Conservation (phyloP, 2,113 vertebrate species). For the Platichthys flesus region DNA sequence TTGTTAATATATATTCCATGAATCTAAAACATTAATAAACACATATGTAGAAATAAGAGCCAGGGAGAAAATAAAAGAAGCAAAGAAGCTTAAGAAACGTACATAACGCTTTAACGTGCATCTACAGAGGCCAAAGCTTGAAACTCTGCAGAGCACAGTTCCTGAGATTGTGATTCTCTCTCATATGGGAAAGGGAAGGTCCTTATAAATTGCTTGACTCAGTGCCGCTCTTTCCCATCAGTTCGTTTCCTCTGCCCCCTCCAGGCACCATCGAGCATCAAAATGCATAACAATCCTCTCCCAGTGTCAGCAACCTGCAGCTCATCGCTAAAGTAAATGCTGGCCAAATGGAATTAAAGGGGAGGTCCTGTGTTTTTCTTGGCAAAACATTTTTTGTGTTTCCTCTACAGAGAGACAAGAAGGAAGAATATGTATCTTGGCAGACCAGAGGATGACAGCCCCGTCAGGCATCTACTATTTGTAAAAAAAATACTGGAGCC, state of each 20-base stretch:
- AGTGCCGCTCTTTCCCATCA: conserved; percentile 61
- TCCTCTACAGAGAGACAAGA: conserved; percentile 6
- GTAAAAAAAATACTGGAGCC: conserved; percentile 20
- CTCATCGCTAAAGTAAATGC: conserved; percentile 60
- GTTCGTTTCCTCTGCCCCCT: conserved; percentile 57
- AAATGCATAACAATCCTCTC: conserved; percentile 62
- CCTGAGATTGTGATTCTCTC: conserved; percentile 53
- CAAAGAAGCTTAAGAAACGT: not conserved
- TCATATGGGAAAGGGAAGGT: conserved; percentile 32
- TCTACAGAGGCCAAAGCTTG: conserved; percentile 24
- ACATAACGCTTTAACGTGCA: conserved; percentile 9
- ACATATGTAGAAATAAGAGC: not conserved
- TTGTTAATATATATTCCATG: not conserved
- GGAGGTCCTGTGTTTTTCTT: conserved; percentile 20
- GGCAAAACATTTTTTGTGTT: conserved; percentile 7
- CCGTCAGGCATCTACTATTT: conserved; percentile 11
- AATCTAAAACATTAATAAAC: no score
- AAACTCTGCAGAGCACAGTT: conserved; percentile 36
- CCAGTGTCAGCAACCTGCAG: conserved; percentile 61
- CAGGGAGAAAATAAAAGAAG: not conserved
- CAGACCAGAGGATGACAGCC: conserved; percentile 23
- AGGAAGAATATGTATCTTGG: conserved; percentile 6
- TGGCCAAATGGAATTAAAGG: conserved; percentile 54
- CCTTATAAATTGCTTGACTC: conserved; percentile 57
- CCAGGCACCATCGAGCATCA: conserved; percentile 32